Base-by-base conservation (phyloP, 1,140 invertebrate genomes). In the Diuraphis noxia region DNA sequence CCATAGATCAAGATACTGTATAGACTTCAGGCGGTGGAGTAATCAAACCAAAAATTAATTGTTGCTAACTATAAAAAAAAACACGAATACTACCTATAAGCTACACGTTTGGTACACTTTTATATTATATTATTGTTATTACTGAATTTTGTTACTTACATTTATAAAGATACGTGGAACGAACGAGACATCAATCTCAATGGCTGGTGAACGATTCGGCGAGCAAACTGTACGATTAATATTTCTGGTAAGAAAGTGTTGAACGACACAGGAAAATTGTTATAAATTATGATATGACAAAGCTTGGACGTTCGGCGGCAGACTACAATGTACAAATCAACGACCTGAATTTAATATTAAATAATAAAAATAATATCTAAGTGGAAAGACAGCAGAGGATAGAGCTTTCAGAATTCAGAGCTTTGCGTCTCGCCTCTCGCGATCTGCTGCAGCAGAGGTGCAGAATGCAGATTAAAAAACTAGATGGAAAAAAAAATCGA, bases 161-260 rank as follows among this genome's bases (percentile, higher is more conserved):
- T 91, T 91, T 91, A 91, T 82, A 81, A 91, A 36, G 77, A 52
- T 91, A 81, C 43, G 34, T 25, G 19, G 25, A 38, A 91, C 89
- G 34, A 38, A 91, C 25, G 89, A 91, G 43, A 91, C 89, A 91
- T 91, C 34, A 82, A 91, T 52, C 9, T 40, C 77, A 88, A 88
- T 40, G 52, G 86, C 36, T n/a, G n/a, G 84, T 34, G 82, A 34
- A 43, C 25, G 8, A 17, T 41, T 25, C 23, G 40, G 40, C 81
- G 81, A n/a, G 56, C 13, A 72, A 63, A 72, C 56, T 3, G 2
- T n/a, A 72, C n/a, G 17, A n/a, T n/a, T 34, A 30, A 30, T 63
- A n/a, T 30, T 30, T 72, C 56, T 13, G 56, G 56, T 72, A n/a
- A 63, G 10, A 13, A 63, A 72, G 30, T 72, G n/a, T n/a, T 72